Evolutionary conservation across 2,888 invertebrate species (phyloP), one percentile per base, ranked within the genome.

Genomic region (Ormyrus nitidulus): DNA sequence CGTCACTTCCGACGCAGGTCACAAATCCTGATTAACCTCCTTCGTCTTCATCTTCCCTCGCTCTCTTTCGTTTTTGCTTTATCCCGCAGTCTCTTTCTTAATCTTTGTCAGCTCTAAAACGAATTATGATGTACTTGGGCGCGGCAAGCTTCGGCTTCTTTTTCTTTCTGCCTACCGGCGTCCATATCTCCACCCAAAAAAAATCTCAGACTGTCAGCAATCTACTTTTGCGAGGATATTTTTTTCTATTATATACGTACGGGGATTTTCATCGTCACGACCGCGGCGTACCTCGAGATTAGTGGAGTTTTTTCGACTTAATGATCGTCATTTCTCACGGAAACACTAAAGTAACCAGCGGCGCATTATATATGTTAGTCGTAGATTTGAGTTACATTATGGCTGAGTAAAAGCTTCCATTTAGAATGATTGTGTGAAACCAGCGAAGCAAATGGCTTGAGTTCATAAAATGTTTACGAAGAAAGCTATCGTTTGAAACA

Each of bases 11-110:
- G 11, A 7, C 56, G 5, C 19, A 54, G 53, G 59, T 68, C 82
- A 71, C 83, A 85, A 85, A 86, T 85, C 84, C 83, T 85, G 84
- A 85, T 86, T 84, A 86, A 86, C 84, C 83, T 83, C 80, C 79
- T 83, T 70, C 61, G 81, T 83, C 83, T 83, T 84, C 80, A 81
- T 84, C 84, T 83, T 64, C 54, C 34, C 70, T 51, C 46, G 54
- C 79, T 82, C 76, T n/a, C 48, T 64, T 9, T 10, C 46, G 6
- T 19, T 19, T 46, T 69, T 19, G 13, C 13, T 51, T 54, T 11
- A 7, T 64, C 5, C 6, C 56, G n/a, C 68, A 3, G 34, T 11
- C 13, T 10, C 59, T 58, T 44, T 64, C n/a, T 11, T 11, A 11
- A 7, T 75, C 46, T 34, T 51, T 13, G 58, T 34, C 10, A 1